Conservation (phyloP, 2,888 invertebrate species). For the Leptinotarsa juncta region DNA sequence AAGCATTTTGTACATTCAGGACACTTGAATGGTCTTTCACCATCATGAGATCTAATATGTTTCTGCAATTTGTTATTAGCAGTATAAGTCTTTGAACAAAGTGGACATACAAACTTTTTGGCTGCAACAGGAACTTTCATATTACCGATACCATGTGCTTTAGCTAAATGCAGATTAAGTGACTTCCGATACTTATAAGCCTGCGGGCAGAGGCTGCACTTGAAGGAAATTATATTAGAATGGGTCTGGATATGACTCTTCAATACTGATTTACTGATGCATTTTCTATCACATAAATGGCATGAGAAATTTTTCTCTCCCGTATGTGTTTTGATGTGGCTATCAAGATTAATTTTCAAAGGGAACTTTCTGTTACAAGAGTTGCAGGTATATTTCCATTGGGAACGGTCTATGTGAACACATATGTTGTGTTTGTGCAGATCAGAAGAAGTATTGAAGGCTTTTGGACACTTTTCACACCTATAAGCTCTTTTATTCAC, state of each 20-base stretch:
- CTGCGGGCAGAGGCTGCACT: conserved; percentile 68
- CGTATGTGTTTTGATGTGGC: conserved; percentile 59
- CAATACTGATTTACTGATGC: conserved; percentile 57
- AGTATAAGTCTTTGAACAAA: conserved; percentile 58
- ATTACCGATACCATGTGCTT: conserved; percentile 64
- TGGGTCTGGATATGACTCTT: conserved; percentile 59
- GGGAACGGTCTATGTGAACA: conserved; percentile 56
- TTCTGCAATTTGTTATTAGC: conserved; percentile 59
- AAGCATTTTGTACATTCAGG: conserved; percentile 57
- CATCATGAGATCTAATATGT: conserved; percentile 58
- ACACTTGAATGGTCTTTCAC: conserved; percentile 58
- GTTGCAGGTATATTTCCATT: conserved; percentile 60
- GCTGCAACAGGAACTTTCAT: conserved; percentile 67
- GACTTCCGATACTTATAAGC: conserved; percentile 69
- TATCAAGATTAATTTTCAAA: conserved; percentile 59
- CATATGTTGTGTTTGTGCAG: conserved; percentile 61
- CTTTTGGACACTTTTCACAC: conserved; percentile 60
- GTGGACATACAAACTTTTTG: conserved; percentile 64
- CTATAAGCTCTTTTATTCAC: conserved; percentile 59
- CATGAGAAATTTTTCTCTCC: conserved; percentile 60
- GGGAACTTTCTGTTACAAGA: conserved; percentile 58
- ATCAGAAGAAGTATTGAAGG: conserved; percentile 61
- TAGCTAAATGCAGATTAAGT: conserved; percentile 69
- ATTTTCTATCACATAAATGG: conserved; percentile 58
- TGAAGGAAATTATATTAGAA: conserved; percentile 55